Base-by-base conservation (phyloP, 2,888 invertebrate species). In the Rotaria macrura region DNA sequence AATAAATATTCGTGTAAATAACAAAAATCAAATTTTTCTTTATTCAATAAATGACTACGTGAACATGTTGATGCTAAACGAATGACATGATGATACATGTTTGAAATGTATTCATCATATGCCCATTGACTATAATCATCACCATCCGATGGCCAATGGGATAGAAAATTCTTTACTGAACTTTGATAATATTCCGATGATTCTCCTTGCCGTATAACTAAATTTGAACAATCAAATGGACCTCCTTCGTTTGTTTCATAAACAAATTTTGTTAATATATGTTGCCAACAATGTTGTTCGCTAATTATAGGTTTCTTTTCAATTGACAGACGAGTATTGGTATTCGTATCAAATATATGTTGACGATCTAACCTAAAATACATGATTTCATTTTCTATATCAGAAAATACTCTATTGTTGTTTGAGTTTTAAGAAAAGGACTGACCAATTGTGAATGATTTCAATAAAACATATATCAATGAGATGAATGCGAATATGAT, bases 1-100 rank as follows among this genome's bases (percentile, higher is more conserved):
- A 79, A 43, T 43, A 79, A 43, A 79, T 79, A 79, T 79, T 79
- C 79, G n/a, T 79, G 40, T 43, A 79, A 79, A 79, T 43, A 79
- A 43, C 43, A 40, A 79, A 79, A 43, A 79, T 79, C 43, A n/a
- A 43, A n/a, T 79, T 79, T 79, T 43, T 43, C 79, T 79, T 43
- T 14, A 43, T 25, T 79, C 12, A n/a, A 12, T 25, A 43, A 7
- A 43, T 79, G 79, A n/a, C 17, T 43, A 25, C 34, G 25, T 43
- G 79, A 79, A 79, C 43, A 79, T n/a, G 25, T 34, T 65, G 65
- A 65, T 65, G 34, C 17, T 34, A 65, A 34, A 65, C 65, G 65
- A 17, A 34, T 38, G 5, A 65, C 34, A 65, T 65, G 65, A 65
- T 65, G 65, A 65, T 65, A 65, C 65, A 34, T 65, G 20, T 17